These are phyloP conservation scores for Diorhabda elongata DNA, from an alignment of 1,140 invertebrate species.

Conservation along the genomic window DNA sequence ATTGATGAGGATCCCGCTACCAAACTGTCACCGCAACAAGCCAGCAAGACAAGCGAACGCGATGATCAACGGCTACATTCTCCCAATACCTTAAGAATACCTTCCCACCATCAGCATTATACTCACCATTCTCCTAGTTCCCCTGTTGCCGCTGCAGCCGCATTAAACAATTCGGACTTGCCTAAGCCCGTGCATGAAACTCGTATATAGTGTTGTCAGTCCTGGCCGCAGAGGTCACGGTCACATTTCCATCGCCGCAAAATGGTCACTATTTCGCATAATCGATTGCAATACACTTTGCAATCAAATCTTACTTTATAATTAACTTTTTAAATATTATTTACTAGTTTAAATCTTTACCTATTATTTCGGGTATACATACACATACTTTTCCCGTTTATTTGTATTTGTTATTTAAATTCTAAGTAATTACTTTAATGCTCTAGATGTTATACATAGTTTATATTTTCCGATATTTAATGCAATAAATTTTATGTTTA, in stretches of 20 bases:
- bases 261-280: constrained; percentile 14
- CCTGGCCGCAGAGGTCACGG: constrained; percentile 34
- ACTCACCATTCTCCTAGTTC: constrained; percentile 48
- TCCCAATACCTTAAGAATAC: constrained; percentile 45
- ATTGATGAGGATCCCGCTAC: constrained; percentile 82
- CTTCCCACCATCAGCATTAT: constrained; percentile 44
- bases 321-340: no score
- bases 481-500: no score
- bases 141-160: constrained; percentile 32
- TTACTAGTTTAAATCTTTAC: no score
- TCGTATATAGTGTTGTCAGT: constrained; percentile 57
- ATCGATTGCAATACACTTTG: background rate
- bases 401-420: no score
- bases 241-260: constrained; percentile 14
- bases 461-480: no score
- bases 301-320: background rate
- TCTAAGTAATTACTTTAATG: no score
- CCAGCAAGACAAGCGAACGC: constrained; percentile 52
- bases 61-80: constrained; percentile 46
- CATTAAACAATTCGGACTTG: constrained; percentile 53
- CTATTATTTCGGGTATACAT: no score
- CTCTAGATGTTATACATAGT: no score
- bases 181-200: constrained; percentile 68
- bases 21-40: constrained; percentile 51
- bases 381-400: no score